phyloP scores from a whole-genome alignment of 2,888 invertebrate species.

The Eustalomyia histrio region DNA sequence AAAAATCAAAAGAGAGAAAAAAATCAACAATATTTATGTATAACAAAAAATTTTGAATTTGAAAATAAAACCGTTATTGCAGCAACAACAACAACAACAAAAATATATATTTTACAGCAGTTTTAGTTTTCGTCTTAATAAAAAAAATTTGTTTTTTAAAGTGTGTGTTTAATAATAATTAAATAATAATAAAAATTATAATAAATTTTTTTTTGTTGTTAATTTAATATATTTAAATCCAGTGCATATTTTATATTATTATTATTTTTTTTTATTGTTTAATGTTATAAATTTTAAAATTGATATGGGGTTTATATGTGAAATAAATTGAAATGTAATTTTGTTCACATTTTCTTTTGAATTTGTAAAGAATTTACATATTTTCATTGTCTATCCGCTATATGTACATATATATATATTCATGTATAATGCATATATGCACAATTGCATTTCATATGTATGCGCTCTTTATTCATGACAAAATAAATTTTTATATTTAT shows the following conservation, averaged over 20 bases:
- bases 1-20: slow-evolving; percentile 16
- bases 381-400: slow-evolving; percentile 34
- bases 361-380: slow-evolving; percentile 36
- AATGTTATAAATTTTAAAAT: slow-evolving; percentile 6
- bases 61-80: slow-evolving; percentile 31
- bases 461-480: not conserved
- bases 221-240: not conserved
- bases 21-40: not conserved
- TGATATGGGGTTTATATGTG: slow-evolving; percentile 39
- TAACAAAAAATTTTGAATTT: slow-evolving; percentile 8
- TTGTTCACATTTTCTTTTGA: not conserved
- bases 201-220: not conserved
- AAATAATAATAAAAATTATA: slow-evolving; percentile 32
- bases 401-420: slow-evolving; percentile 4
- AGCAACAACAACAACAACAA: slow-evolving; percentile 48
- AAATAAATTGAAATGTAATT: slow-evolving; percentile 32
- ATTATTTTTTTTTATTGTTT: not conserved
- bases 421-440: not conserved
- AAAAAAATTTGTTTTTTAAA: slow-evolving; percentile 19
- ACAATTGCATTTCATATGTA: not conserved
- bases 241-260: no score
- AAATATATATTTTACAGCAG: slow-evolving; percentile 1
- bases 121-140: slow-evolving; percentile 8
- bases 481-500: slow-evolving; percentile 14
- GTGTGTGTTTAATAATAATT: slow-evolving; percentile 23